phyloP scores from a whole-genome alignment of 2,888 invertebrate species.

The Sphaerophoria taeniata region DNA sequence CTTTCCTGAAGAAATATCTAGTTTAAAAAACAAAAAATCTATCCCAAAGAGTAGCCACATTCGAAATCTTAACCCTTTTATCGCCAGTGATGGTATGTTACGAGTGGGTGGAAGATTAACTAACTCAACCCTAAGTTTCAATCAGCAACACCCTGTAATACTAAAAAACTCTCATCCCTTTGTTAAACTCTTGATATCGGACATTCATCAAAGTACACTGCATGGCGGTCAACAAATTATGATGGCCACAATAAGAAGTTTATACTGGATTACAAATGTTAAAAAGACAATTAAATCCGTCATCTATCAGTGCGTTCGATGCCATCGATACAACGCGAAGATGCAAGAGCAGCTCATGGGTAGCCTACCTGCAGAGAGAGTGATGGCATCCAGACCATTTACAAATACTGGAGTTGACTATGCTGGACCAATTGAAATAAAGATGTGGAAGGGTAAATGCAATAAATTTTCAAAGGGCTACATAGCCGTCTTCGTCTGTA shows the following conservation, averaged over 20 bases:
- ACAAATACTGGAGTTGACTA: conserved; percentile 29
- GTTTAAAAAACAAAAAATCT: not conserved
- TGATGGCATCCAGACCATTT: conserved; percentile 8
- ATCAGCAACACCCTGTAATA: conserved; percentile 31
- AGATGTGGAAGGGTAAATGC: conserved; percentile 41
- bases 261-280: conserved; percentile 14
- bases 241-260: conserved; percentile 34
- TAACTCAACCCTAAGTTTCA: not conserved
- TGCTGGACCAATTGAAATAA: conserved; percentile 37
- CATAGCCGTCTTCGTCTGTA: conserved; percentile 35
- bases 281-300: conserved; percentile 6
- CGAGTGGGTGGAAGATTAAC: not conserved
- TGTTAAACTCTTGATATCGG: not conserved
- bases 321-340: conserved; percentile 36
- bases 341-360: conserved; percentile 15
- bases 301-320: conserved; percentile 20
- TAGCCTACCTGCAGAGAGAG: conserved; percentile 8
- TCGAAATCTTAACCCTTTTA: conserved; percentile 25
- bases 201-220: conserved; percentile 14
- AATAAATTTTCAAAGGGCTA: conserved; percentile 40
- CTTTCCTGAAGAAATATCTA: not conserved
- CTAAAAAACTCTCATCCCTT: conserved; percentile 30
- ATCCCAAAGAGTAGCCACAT: not conserved
- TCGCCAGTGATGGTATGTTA: not conserved
- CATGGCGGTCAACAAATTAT: conserved; percentile 28